Base-by-base conservation (phyloP, 2,888 invertebrate species). In the Chromoteleia sp. region DNA sequence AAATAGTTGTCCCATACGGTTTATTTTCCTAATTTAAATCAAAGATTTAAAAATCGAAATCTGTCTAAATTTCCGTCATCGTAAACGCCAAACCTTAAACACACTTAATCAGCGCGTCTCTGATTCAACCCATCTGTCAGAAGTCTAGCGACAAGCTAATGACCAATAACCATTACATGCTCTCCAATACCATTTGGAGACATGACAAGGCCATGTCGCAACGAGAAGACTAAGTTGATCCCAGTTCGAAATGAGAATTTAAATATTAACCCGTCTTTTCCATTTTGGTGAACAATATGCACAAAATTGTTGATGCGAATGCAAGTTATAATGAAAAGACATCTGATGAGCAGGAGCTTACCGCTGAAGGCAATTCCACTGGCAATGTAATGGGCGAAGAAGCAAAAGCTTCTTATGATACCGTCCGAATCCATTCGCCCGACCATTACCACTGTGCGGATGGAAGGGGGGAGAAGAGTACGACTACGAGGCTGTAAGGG, bases 401-500 rank as follows among this genome's bases (percentile, higher is more conserved):
- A 78, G 82, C 82, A 78, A 82, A 75, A 82, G 81, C 77, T 78
- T 78, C 82, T 82, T 77, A 73, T 82, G 78, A 82, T 80, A 83
- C 79, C 81, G 78, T 83, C 83, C 85, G 81, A 85, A 85, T 81
- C 86, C 88, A 87, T 85, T 85, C 82, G 84, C 83, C 86, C 85
- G 84, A 86, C 85, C 84, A 85, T 86, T 84, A 87, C 86, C 86
- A 87, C 86, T 88, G 88, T 86, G 81, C 82, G 83, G 78, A 82
- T 83, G 82, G 80, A 81, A 73, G 76, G 83, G 77, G 79, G 67
- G 70, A 83, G 78, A 59, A 78, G 83, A 68, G 81, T 45, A 58
- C 75, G 79, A 80, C 65, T 74, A 65, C 71, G 41, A 63, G 67
- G 73, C 71, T 81, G 71, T 77, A 76, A 77, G 75, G 56, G 80